These are phyloP conservation scores for Serilophus lunatus DNA, from an alignment of 2,113 vertebrate species.

Conservation along the genomic window DNA sequence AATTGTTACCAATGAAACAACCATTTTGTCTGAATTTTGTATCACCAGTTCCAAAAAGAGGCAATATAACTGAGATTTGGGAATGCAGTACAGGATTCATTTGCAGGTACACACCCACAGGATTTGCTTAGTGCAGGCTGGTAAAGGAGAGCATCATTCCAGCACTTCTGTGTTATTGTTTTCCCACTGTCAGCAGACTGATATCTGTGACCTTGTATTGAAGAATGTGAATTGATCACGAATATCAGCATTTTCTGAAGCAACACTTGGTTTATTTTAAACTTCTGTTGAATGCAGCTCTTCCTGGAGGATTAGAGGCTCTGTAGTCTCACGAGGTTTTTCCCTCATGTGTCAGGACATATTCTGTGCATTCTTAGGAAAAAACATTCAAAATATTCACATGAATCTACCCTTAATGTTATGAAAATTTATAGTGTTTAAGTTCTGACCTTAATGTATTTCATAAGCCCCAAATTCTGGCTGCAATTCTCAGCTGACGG, in stretches of 20 bases:
- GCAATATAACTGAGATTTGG: background rate
- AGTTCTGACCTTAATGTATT: background rate
- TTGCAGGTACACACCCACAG: background rate
- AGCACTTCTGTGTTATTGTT: background rate
- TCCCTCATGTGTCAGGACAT: background rate
- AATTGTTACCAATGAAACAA: background rate
- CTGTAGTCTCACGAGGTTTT: background rate
- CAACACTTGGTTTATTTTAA: background rate
- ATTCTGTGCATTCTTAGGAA: background rate
- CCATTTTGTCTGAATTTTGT: background rate
- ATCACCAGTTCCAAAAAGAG: background rate
- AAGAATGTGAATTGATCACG: background rate
- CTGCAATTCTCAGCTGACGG: background rate
- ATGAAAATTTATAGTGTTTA: background rate
- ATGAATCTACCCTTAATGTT: background rate
- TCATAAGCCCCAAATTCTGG: background rate
- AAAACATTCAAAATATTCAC: background rate
- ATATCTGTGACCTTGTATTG: background rate
- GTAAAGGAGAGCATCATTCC: background rate
- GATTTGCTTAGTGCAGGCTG: background rate
- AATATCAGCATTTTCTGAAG: background rate
- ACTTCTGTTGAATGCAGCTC: background rate
- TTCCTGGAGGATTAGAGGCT: background rate
- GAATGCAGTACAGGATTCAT: background rate
- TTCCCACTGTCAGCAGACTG: background rate